These are phyloP conservation scores for Pyrocephalus nanus DNA, from an alignment of 2,797 vertebrate genomes.

Conservation along the genomic window DNA sequence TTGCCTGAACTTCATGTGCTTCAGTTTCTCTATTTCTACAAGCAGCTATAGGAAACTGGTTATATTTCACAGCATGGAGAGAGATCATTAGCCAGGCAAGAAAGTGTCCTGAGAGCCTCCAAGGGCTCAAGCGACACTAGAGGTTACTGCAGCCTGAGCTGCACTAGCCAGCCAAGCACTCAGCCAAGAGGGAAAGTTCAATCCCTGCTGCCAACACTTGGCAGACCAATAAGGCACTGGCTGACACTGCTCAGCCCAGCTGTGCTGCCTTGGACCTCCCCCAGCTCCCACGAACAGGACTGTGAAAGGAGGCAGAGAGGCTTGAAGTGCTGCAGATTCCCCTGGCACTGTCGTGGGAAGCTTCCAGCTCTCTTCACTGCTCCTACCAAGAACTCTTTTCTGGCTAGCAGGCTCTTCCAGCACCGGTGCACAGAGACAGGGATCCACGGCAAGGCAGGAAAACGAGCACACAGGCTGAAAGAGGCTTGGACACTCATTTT, in stretches of 20 bases:
- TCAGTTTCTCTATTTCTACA: background rate
- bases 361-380: background rate
- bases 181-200: background rate
- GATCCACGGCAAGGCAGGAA: background rate
- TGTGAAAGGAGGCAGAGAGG: background rate
- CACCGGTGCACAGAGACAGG: background rate
- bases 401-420: background rate
- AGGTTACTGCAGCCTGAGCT: background rate
- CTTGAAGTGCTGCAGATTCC: background rate
- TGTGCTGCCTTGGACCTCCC: background rate
- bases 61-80: background rate
- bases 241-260: background rate
- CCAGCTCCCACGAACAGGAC: background rate
- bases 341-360: background rate
- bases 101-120: background rate
- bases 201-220: background rate
- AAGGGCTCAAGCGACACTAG: background rate
- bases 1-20: accelerated
- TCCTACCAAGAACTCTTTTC: background rate
- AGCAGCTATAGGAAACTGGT: background rate
- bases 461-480: accelerated
- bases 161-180: background rate
- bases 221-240: background rate
- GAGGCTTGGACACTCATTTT: background rate
- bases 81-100: background rate